Base-by-base conservation (phyloP, 2,113 vertebrate species). In the Odontesthes bonariensis region DNA sequence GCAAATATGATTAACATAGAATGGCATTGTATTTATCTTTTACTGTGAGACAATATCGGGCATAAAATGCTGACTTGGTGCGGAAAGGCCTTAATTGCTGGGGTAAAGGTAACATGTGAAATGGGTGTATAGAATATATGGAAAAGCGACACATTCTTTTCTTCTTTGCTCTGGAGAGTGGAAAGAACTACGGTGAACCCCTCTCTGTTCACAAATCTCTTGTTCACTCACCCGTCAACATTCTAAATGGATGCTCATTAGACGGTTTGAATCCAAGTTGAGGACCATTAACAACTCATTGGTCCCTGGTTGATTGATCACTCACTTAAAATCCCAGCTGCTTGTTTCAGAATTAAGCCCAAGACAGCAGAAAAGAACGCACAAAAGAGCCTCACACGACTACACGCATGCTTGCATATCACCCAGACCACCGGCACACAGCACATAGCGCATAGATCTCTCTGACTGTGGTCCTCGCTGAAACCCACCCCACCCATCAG, bases 401-500 rank as follows among this genome's bases (percentile, higher is more conserved):
- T 59, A 56, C 69, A 70, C 56, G 69, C 23, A 27, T 32, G 22
- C 73, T 79, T 40, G 67, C 55, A 70, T 60, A 67, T 77, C 69
- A 54, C 69, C 61, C 73, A 83, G 89, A 90, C 88, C 86, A 90
- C 89, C 90, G 86, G 83, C 75, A 46, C 74, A 56, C 65, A 81
- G 77, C 47, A 55, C 65, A 64, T 31, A 81, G 77, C 47, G 54
- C 65, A 61, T 31, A 75, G 71, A 51, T 86, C 73, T 32, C 83
- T 86, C 77, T 81, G 86, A 86, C 86, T 88, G 85, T 81, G 86
- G 90, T 86, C 81, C 81, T 69, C 3, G 32, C 57, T 69, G 75
- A 82, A 82, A 52, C 72, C 83, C 66, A 84, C 87, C 83, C 86
- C 87, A 89, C 86, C 86, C 87, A 90, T 90, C 55, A 70, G 88